Evolutionary conservation across 30 jellyfish, hydroid and myxozoan species (phyloP).

Genomic region (Mastigias papua): DNA sequence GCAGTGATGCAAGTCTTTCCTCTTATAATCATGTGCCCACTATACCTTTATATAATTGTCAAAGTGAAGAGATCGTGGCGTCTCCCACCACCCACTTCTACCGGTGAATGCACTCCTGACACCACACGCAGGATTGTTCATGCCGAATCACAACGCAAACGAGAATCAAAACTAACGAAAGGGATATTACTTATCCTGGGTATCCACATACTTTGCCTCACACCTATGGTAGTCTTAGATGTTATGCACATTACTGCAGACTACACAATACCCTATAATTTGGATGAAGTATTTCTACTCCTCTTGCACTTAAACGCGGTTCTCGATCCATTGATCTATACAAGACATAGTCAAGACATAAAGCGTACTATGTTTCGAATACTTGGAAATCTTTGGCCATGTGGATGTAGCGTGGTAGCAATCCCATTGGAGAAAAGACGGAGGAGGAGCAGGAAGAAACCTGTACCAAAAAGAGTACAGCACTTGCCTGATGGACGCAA

Average conservation of each 20-base stretch:
- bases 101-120: no score
- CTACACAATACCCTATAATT: not conserved
- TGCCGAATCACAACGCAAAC: slow-evolving; percentile 16
- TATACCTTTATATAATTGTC: slow-evolving; percentile 23
- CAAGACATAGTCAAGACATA: slow-evolving; percentile 24
- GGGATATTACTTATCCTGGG: slow-evolving; percentile 38
- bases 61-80: slow-evolving; percentile 59
- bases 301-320: slow-evolving; percentile 45
- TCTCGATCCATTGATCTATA: slow-evolving; percentile 39
- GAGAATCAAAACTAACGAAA: slow-evolving; percentile 42
- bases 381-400: not conserved
- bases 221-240: slow-evolving; percentile 60
- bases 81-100: no score
- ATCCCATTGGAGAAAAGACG: not conserved
- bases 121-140: slow-evolving; percentile 34
- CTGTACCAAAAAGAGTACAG: not conserved
- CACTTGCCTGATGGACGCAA: no score
- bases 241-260: slow-evolving; percentile 10
- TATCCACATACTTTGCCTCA: slow-evolving; percentile 35
- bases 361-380: slow-evolving; percentile 1
- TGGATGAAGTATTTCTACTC: slow-evolving; percentile 7
- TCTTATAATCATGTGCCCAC: slow-evolving; percentile 24
- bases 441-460: not conserved
- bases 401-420: not conserved
- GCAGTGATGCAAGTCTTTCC: slow-evolving; percentile 16